A percentile compares a stretch with the other conserved stretches of the same genome.
Evolutionary conservation across 2,888 invertebrate species (phyloP).

Genomic region (Vesta saturnalis): DNA sequence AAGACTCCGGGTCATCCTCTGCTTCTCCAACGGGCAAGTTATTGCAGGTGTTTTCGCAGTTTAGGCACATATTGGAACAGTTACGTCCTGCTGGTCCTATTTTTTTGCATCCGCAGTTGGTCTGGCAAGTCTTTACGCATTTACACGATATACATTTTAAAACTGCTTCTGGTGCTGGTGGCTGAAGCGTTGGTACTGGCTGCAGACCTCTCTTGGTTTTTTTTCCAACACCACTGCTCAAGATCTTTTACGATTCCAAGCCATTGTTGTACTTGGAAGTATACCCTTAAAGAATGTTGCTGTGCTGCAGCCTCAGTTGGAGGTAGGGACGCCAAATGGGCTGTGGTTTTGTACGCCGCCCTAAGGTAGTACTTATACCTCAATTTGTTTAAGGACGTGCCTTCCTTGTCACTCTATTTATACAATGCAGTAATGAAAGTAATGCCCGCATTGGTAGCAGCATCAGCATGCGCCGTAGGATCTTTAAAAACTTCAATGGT

Average conservation of each 20-base stretch:
- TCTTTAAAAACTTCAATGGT: neutral
- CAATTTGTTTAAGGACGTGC: slow-evolving; percentile 7
- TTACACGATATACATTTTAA: neutral
- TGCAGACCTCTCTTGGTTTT: neutral
- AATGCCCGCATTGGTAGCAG: too few species aligned
- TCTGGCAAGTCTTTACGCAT: neutral
- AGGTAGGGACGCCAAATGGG: slow-evolving; percentile 5
- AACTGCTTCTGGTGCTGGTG: neutral
- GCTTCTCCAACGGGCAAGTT: neutral
- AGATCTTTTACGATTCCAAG: neutral
- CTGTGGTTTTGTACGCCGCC: too few species aligned
- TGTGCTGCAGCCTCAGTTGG: neutral
- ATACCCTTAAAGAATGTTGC: neutral
- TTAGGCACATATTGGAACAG: too few species aligned
- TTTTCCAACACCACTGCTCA: too few species aligned
- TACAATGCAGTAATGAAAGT: neutral
- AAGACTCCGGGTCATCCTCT: slow-evolving; percentile 8
- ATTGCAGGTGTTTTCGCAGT: too few species aligned
- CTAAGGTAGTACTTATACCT: slow-evolving; percentile 1
- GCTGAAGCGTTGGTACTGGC: neutral
- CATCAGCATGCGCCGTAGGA: too few species aligned
- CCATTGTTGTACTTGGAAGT: too few species aligned
- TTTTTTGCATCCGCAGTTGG: slow-evolving; percentile 7
- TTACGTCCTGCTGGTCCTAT: neutral
- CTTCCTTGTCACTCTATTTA: neutral